phyloP scores from a whole-genome alignment of 2,888 invertebrate species.

The Hedychridium roseum region DNA sequence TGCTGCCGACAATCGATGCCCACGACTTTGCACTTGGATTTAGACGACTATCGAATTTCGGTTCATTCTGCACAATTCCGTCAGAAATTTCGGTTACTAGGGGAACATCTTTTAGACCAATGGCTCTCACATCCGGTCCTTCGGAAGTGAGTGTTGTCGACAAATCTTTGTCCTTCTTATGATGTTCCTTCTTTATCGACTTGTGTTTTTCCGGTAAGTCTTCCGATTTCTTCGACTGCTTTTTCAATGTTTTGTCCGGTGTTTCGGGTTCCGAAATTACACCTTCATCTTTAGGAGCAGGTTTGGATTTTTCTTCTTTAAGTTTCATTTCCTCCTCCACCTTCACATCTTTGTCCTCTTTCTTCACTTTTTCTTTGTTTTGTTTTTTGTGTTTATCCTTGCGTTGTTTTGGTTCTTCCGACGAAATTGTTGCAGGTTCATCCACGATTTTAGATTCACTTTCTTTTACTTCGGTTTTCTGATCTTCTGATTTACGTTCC shows the following conservation, averaged over 20 bases:
- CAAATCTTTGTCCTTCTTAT: too few species aligned
- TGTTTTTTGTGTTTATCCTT: slow-evolving; percentile 2
- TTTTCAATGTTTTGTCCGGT: slow-evolving; percentile 14
- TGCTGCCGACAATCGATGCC: slow-evolving; percentile 47
- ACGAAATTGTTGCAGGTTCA: too few species aligned
- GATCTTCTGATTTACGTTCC: slow-evolving; percentile 31
- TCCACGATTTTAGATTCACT: slow-evolving; percentile 10
- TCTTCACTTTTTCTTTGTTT: not conserved
- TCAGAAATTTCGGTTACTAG: not conserved
- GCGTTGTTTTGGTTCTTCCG: slow-evolving; percentile 5
- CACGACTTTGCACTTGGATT: slow-evolving; percentile 47
- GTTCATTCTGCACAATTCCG: too few species aligned
- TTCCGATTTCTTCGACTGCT: not conserved
- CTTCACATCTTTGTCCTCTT: too few species aligned
- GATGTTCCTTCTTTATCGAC: not conserved
- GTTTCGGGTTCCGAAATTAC: too few species aligned
- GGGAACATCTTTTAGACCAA: not conserved
- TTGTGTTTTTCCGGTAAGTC: slow-evolving; percentile 4
- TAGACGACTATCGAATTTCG: slow-evolving; percentile 21
- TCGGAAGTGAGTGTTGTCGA: too few species aligned
- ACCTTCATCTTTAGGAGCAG: slow-evolving; percentile 13
- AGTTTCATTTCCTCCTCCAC: not conserved
- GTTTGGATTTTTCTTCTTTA: not conserved
- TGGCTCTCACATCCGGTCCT: too few species aligned
- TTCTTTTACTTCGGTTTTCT: slow-evolving; percentile 38